phyloP scores from a whole-genome alignment of 2,797 vertebrate genomes.

The Danio kyathit region DNA sequence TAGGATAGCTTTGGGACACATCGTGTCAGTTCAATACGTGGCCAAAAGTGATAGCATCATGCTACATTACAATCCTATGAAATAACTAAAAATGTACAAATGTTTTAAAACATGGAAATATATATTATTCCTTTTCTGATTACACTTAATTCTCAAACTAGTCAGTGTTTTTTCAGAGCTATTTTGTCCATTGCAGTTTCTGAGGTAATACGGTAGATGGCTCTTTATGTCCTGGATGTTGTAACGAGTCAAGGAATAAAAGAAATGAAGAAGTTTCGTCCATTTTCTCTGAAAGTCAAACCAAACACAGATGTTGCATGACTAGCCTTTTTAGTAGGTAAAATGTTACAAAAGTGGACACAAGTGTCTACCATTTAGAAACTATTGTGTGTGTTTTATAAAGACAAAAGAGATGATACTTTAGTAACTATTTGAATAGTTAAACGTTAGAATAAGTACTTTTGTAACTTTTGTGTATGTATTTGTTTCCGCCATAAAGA shows the following conservation, averaged over 20 bases:
- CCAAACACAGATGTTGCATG: conserved; percentile 3
- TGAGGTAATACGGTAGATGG: background rate
- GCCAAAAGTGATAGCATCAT: conserved; percentile 11
- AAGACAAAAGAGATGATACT: background rate
- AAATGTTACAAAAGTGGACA: background rate
- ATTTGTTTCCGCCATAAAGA: too few relatives aligned
- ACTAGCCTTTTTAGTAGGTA: background rate
- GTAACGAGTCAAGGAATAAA: background rate
- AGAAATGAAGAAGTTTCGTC: background rate
- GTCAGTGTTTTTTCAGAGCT: background rate
- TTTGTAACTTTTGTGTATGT: too few relatives aligned
- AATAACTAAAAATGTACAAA: background rate
- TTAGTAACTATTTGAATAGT: background rate
- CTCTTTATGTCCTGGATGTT: background rate
- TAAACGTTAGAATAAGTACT: background rate
- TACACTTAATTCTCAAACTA: background rate
- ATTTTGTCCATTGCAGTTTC: conserved; percentile 6
- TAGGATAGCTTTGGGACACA: background rate
- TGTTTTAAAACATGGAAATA: background rate
- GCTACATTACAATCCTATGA: background rate
- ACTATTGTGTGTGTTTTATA: background rate
- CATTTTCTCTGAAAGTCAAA: conserved; percentile 1
- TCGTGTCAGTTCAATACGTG: conserved; percentile 20
- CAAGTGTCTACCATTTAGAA: background rate
- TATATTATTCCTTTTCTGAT: too few relatives aligned